A percentile compares a stretch with the other conserved stretches of the same genome.
Conservation (phyloP, 2,888 invertebrate genomes). For the Busseola fusca region DNA sequence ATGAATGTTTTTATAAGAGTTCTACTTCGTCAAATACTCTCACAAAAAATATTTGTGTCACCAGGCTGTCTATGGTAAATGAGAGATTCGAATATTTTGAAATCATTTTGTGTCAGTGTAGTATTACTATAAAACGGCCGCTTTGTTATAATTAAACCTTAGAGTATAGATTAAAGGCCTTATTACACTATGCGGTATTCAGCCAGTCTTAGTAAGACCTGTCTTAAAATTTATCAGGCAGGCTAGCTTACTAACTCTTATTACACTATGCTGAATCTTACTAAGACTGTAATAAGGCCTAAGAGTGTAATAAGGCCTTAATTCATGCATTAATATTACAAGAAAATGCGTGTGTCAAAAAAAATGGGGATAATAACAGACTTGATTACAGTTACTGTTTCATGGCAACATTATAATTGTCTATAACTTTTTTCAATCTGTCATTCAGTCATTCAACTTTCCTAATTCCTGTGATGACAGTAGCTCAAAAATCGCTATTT, state of each 20-base stretch:
- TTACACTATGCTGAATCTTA: no score
- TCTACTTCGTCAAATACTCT: neutral
- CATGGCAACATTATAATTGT: slow-evolving; percentile 20
- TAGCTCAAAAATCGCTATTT: slow-evolving; percentile 21
- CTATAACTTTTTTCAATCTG: slow-evolving; percentile 3
- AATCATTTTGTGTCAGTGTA: neutral
- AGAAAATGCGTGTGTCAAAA: neutral
- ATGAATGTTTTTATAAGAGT: no score
- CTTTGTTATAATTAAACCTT: neutral
- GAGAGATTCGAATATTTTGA: neutral
- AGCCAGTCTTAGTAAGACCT: no score
- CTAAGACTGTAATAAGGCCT: no score
- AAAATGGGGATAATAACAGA: neutral
- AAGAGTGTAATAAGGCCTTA: no score
- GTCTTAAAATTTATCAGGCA: no score
- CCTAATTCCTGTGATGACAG: slow-evolving; percentile 34
- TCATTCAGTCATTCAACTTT: slow-evolving; percentile 31
- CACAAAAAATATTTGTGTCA: neutral
- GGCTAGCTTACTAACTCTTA: no score
- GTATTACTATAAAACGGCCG: neutral
- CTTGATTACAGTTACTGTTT: neutral
- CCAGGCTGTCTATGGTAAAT: slow-evolving; percentile 12
- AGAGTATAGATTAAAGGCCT: neutral
- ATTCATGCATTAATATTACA: neutral
- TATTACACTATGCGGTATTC: no score